Evolutionary conservation across 64 coral and sea anemone genomes (phyloP).

Genomic region (Pocillopora damicornis): DNA sequence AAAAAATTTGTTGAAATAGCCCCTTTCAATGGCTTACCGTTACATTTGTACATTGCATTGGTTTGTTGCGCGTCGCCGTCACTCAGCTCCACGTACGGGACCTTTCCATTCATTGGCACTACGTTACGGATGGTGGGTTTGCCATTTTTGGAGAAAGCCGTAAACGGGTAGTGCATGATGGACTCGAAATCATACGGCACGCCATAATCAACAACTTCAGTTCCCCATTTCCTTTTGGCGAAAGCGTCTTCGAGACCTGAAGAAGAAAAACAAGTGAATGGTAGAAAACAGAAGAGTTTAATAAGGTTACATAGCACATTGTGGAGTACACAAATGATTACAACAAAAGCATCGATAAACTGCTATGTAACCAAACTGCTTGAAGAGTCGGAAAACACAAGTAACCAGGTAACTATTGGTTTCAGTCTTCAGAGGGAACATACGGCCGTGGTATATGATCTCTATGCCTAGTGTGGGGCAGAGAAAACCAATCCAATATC

Average conservation of each 20-base stretch:
- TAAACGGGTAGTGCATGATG: constrained; percentile 59
- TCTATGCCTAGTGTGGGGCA: too few relatives aligned
- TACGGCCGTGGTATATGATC: too few relatives aligned
- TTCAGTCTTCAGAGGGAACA: too few relatives aligned
- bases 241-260: constrained; percentile 43
- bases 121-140: constrained; percentile 41
- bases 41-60: constrained; percentile 56
- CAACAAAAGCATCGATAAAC: too few relatives aligned
- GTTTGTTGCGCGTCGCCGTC: constrained; percentile 44
- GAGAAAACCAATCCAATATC: too few relatives aligned
- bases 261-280: background rate
- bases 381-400: too few relatives aligned
- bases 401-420: too few relatives aligned
- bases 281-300: background rate
- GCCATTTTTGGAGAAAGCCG: constrained; percentile 58
- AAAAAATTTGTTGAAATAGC: background rate
- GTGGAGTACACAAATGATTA: too few relatives aligned
- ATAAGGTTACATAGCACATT: too few relatives aligned
- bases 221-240: constrained; percentile 50
- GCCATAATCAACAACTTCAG: constrained; percentile 45
- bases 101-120: constrained; percentile 44
- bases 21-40: background rate
- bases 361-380: too few relatives aligned
- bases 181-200: constrained; percentile 52
- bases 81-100: constrained; percentile 39